Percentiles rank a stretch among this genome's conserved stretches.
Conservation (phyloP, 2,888 invertebrate species). For the Rhodophaea formosa region DNA sequence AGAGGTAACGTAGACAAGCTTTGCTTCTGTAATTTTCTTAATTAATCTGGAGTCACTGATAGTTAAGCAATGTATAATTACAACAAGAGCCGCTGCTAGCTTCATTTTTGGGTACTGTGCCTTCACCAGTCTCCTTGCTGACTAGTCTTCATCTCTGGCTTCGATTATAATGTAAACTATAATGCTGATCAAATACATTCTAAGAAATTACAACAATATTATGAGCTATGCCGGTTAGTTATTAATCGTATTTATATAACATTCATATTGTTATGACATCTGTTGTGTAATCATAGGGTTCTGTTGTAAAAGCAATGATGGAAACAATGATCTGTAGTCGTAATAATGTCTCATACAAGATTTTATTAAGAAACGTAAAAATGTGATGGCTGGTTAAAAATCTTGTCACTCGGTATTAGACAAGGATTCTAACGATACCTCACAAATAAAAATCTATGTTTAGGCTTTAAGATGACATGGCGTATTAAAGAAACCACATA, state of each 20-base stretch:
- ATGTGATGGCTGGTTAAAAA: too few relatives aligned
- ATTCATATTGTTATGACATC: constrained; percentile 17
- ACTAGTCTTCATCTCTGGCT: constrained; percentile 50
- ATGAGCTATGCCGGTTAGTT: constrained; percentile 31
- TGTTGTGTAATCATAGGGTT: constrained; percentile 17
- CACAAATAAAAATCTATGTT: too few relatives aligned
- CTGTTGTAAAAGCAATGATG: constrained; percentile 10
- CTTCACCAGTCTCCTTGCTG: constrained; percentile 30
- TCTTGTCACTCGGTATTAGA: too few relatives aligned
- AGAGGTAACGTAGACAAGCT: constrained; percentile 25
- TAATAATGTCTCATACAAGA: background rate
- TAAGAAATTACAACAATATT: constrained; percentile 46
- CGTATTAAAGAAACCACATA: too few relatives aligned
- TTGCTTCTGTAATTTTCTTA: constrained; percentile 42
- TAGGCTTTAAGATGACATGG: too few relatives aligned
- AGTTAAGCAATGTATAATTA: constrained; percentile 32
- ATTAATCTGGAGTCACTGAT: constrained; percentile 41
- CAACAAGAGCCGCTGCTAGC: constrained; percentile 34
- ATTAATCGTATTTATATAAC: constrained; percentile 43
- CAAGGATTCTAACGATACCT: too few relatives aligned
- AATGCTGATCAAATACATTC: constrained; percentile 54
- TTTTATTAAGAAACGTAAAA: background rate
- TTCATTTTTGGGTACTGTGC: constrained; percentile 45
- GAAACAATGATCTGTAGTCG: constrained; percentile 8
- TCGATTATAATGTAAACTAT: constrained; percentile 54